Evolutionary conservation across 2,797 vertebrate genomes (phyloP).

Genomic region (Amblyraja radiata): DNA sequence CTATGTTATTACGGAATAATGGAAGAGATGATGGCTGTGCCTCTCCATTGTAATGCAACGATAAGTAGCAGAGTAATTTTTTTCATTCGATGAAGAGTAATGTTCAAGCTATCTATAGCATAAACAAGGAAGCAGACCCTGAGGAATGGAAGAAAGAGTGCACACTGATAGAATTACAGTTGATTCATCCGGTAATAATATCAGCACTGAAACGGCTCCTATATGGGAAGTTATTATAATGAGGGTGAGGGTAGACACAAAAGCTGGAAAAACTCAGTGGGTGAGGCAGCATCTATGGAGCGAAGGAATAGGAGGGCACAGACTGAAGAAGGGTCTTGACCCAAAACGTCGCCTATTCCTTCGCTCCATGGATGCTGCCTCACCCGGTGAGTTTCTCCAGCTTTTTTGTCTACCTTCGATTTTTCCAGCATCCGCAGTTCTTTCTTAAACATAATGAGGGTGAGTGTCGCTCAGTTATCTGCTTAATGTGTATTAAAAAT

Average conservation of each 20-base stretch:
- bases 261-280: no score
- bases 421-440: no score
- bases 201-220: background rate
- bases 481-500: background rate
- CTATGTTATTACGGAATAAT: background rate
- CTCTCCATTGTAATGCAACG: background rate
- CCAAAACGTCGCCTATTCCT: no score
- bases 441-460: background rate
- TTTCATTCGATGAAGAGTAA: background rate
- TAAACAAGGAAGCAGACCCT: background rate
- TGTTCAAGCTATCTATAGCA: background rate
- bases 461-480: no score
- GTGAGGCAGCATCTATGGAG: no score
- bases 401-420: no score
- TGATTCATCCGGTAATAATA: background rate
- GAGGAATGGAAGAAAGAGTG: background rate
- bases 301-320: no score
- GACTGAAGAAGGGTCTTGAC: no score
- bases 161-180: constrained; percentile 22
- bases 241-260: background rate
- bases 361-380: no score
- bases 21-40: background rate
- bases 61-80: background rate
- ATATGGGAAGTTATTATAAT: constrained; percentile 16
- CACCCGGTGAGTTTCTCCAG: no score